Conservation (phyloP, 2,113 vertebrate genomes). For the Eubucco bourcierii region DNA sequence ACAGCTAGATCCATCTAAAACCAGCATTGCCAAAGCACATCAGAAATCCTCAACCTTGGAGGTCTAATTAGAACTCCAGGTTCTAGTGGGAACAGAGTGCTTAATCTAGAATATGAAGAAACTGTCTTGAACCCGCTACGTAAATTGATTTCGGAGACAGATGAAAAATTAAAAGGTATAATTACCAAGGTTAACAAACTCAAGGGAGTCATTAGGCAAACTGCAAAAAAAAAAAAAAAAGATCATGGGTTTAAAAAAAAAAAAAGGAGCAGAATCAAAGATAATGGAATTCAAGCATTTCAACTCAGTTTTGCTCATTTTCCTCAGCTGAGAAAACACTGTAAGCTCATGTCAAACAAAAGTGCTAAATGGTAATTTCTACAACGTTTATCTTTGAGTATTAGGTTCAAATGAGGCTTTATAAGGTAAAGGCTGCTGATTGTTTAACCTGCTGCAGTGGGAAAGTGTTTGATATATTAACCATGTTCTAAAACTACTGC, state of each 20-base stretch:
- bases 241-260: not conserved
- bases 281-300: constrained; percentile 33
- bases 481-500: not conserved
- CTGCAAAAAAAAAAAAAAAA: not conserved
- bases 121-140: not conserved
- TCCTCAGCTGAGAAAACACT: constrained; percentile 24
- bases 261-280: not conserved
- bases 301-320: constrained; percentile 16
- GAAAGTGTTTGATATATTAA: constrained; percentile 7
- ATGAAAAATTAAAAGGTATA: constrained; percentile 25
- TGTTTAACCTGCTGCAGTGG: constrained; percentile 16
- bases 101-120: not conserved
- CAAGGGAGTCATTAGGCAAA: constrained; percentile 18
- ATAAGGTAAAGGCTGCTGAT: constrained; percentile 16
- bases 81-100: not conserved
- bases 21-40: not conserved
- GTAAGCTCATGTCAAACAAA: constrained; percentile 37
- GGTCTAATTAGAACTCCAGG: not conserved
- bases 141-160: not conserved
- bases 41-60: not conserved
- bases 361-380: constrained; percentile 23
- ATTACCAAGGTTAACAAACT: constrained; percentile 43
- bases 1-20: not conserved
- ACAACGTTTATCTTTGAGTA: not conserved
- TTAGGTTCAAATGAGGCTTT: constrained; percentile 36